Evolutionary conservation across 2,113 vertebrate genomes (phyloP).

Genomic region (Acanthisitta chloris): DNA sequence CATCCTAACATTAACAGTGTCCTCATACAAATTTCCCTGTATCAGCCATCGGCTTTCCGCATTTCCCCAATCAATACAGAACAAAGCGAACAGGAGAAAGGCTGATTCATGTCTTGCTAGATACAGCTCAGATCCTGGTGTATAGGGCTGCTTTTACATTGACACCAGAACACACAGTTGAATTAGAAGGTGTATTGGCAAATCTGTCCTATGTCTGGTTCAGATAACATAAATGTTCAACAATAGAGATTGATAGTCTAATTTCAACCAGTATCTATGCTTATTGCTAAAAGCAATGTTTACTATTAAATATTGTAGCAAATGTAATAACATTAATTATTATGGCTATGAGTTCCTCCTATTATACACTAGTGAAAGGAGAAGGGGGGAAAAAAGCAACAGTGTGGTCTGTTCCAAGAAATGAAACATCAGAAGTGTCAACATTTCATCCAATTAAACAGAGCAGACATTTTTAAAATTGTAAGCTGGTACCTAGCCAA

Average conservation of each 20-base stretch:
- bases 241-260: neutral
- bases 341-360: neutral
- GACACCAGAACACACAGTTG: neutral
- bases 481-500: conserved; percentile 72
- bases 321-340: neutral
- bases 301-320: neutral
- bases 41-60: neutral
- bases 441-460: neutral
- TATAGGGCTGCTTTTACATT: neutral
- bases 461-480: neutral
- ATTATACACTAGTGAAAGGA: neutral
- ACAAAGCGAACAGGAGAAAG: neutral
- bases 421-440: neutral
- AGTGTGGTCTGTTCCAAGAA: neutral
- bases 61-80: neutral
- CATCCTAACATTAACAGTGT: neutral
- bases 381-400: neutral
- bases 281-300: neutral
- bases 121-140: neutral
- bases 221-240: neutral
- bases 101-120: neutral
- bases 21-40: neutral
- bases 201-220: neutral
- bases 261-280: neutral
- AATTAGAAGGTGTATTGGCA: neutral